These are phyloP conservation scores for Zonitis immaculata DNA, from an alignment of 2,888 invertebrate species.

Conservation along the genomic window DNA sequence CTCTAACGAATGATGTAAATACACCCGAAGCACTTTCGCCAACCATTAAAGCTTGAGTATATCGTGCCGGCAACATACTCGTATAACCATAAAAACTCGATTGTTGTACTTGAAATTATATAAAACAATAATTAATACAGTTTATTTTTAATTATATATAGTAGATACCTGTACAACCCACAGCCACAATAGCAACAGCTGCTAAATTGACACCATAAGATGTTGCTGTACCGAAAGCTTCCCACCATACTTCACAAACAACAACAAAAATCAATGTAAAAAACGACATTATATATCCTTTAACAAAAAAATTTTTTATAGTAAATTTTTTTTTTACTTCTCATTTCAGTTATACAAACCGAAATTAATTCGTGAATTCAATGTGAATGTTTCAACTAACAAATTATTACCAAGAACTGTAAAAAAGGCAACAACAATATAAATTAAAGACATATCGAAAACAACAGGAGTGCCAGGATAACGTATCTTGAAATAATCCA, in stretches of 20 bases:
- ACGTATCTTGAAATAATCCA: slow-evolving; percentile 83
- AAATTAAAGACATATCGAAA: slow-evolving; percentile 89
- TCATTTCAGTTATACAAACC: too few relatives aligned
- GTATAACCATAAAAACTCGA: slow-evolving; percentile 93
- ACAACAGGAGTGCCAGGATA: slow-evolving; percentile 83
- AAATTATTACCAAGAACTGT: slow-evolving; percentile 84
- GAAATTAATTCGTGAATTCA: slow-evolving; percentile 81
- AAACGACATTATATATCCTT: slow-evolving; percentile 78
- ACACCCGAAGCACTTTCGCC: slow-evolving; percentile 90
- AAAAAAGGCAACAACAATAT: slow-evolving; percentile 83
- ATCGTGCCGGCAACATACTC: slow-evolving; percentile 82
- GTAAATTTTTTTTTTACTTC: too few relatives aligned
- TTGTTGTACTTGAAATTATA: slow-evolving; percentile 66
- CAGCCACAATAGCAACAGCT: slow-evolving; percentile 79
- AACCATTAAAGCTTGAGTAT: slow-evolving; percentile 92
- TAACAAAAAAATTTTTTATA: slow-evolving; percentile 24
- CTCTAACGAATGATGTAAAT: slow-evolving; percentile 78
- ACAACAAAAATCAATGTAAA: slow-evolving; percentile 78
- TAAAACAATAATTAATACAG: not conserved
- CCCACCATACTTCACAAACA: slow-evolving; percentile 82
- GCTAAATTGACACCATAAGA: slow-evolving; percentile 80
- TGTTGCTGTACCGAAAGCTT: slow-evolving; percentile 70
- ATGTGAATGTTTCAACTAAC: slow-evolving; percentile 73
- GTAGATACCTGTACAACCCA: slow-evolving; percentile 80
- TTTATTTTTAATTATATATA: slow-evolving; percentile 1